A percentile compares a stretch with the other conserved stretches of the same genome.
These are phyloP conservation scores for Corythucha ciliata DNA, from an alignment of 2,888 invertebrate species.

Conservation along the genomic window DNA sequence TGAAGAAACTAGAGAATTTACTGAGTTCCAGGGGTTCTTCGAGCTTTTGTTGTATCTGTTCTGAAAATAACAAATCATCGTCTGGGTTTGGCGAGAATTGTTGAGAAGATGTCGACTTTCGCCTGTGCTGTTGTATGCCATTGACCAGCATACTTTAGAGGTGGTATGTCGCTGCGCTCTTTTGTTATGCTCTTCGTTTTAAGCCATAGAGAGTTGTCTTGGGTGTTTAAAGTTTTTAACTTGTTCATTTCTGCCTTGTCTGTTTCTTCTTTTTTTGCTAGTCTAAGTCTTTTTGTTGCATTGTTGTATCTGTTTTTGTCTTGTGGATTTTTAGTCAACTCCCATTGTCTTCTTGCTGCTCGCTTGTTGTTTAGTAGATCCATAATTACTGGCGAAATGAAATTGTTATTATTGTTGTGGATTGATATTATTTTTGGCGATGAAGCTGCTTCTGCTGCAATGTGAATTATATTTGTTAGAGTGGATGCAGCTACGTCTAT, in stretches of 20 bases:
- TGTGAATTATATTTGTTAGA: slow-evolving; percentile 6
- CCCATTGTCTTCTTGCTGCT: slow-evolving; percentile 2
- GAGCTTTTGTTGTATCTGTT: slow-evolving; percentile 1
- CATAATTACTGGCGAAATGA: neutral
- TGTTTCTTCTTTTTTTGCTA: slow-evolving; percentile 5
- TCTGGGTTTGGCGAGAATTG: slow-evolving; percentile 8
- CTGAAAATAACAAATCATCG: slow-evolving; percentile 1
- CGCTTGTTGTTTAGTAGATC: slow-evolving; percentile 1
- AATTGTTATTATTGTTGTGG: slow-evolving; percentile 4
- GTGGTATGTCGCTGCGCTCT: neutral
- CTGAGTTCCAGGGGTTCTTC: slow-evolving; percentile 1
- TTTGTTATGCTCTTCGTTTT: neutral
- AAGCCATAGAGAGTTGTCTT: slow-evolving; percentile 1
- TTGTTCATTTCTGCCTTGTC: slow-evolving; percentile 10
- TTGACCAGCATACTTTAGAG: slow-evolving; percentile 2
- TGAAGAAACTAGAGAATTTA: too few relatives aligned
- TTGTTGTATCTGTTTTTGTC: slow-evolving; percentile 15
- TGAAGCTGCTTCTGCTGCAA: slow-evolving; percentile 8
- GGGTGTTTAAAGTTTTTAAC: slow-evolving; percentile 3
- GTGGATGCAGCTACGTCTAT: slow-evolving; percentile 1
- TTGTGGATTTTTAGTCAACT: neutral
- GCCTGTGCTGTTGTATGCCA: slow-evolving; percentile 9
- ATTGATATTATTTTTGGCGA: slow-evolving; percentile 1
- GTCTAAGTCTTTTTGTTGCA: slow-evolving; percentile 6
- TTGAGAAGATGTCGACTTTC: slow-evolving; percentile 9